These are phyloP conservation scores for Palythoa heliodiscus DNA, from an alignment of 92 coral and sea anemone species.

Conservation along the genomic window DNA sequence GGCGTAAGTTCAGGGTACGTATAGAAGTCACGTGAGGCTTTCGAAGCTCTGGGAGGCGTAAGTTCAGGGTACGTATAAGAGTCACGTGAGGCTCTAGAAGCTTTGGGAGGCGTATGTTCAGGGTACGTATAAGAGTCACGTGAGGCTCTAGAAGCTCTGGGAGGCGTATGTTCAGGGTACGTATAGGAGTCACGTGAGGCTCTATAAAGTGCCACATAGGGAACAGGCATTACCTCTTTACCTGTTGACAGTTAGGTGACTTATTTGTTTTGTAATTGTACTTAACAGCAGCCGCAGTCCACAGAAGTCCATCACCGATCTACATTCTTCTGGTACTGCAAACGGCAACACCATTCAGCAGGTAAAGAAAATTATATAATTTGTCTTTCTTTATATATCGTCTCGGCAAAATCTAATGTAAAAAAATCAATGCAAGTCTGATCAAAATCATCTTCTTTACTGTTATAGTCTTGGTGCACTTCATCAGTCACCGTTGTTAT, in stretches of 20 bases:
- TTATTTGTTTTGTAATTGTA: not conserved
- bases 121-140: too few species aligned
- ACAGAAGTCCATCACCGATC: conserved; percentile 67
- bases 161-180: too few species aligned
- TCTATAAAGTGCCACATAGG: too few species aligned
- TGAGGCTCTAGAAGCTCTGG: too few species aligned
- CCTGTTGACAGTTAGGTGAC: not conserved
- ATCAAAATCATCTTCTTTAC: not conserved
- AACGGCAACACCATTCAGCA: conserved; percentile 77
- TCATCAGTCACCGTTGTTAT: too few species aligned
- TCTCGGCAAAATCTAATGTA: not conserved
- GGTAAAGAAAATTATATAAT: conserved; percentile 39
- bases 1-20: not conserved
- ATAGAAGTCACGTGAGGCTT: not conserved
- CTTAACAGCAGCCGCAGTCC: conserved; percentile 24
- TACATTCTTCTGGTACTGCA: conserved; percentile 63
- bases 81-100: too few species aligned
- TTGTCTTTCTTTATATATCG: not conserved
- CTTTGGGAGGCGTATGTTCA: too few species aligned
- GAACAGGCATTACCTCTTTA: too few species aligned
- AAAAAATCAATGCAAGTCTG: not conserved
- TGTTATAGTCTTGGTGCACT: not conserved
- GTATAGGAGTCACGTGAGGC: too few species aligned
- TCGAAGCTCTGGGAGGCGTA: not conserved
- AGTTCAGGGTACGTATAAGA: too few species aligned